These are phyloP conservation scores for Phyto melanocephala DNA, from an alignment of 2,888 invertebrate species.

Conservation along the genomic window DNA sequence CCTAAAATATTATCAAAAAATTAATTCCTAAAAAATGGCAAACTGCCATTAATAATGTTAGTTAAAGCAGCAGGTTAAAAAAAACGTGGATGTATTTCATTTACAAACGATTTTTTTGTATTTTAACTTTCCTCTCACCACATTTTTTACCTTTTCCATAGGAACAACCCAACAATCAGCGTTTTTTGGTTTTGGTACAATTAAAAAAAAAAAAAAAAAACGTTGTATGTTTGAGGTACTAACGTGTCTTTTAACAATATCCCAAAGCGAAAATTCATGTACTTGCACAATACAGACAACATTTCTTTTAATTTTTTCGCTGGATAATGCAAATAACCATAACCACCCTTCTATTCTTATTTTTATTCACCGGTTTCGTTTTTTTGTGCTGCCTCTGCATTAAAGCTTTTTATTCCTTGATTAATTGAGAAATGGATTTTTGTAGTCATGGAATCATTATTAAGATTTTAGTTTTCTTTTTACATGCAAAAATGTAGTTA, in stretches of 20 bases:
- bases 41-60: slow-evolving; percentile 11
- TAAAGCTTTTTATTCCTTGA: slow-evolving; percentile 45
- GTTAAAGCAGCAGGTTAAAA: neutral
- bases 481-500: neutral
- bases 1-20: neutral
- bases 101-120: neutral
- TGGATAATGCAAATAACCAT: neutral
- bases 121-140: neutral
- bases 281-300: slow-evolving; percentile 42
- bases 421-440: slow-evolving; percentile 64
- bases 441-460: slow-evolving; percentile 46
- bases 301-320: neutral
- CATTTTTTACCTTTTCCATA: neutral
- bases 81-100: neutral
- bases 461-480: neutral
- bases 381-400: neutral
- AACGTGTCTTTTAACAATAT: slow-evolving; percentile 72
- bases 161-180: neutral
- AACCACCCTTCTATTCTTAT: neutral
- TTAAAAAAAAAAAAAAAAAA: neutral
- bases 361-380: neutral
- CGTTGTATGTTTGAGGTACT: neutral
- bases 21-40: slow-evolving; percentile 13
- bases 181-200: neutral
- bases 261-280: slow-evolving; percentile 76